Base-by-base conservation (phyloP, 2,888 invertebrate genomes). In the Timema cristinae region DNA sequence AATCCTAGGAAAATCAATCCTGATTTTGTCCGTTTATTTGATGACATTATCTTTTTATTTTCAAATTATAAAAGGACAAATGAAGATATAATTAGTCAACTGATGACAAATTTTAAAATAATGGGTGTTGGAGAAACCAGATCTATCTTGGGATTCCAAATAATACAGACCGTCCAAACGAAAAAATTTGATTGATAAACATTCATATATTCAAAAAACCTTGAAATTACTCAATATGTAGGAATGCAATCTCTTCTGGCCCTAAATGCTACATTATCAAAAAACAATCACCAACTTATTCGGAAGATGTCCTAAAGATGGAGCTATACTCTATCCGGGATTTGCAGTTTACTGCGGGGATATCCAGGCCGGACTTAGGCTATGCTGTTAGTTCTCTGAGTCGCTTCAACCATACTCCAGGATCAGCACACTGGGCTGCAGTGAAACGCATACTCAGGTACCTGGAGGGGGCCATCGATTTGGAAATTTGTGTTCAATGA, bases 301-400 rank as follows among this genome's bases (percentile, higher is more conserved):
- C 15, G 11, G 63, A 63, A 63, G 63, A 32, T 63, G 32, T n/a
- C n/a, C n/a, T n/a, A n/a, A n/a, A n/a, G n/a, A n/a, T n/a, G 32
- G 13, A 63, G 7, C 9, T 48, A 63, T 63, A 32, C 16, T 13
- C 1, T 32, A 63, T 63, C 48, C 47, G 63, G 7, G 7, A 5
- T 32, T 48, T 63, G 4, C 15, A 47, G 5, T 63, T 32, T 63
- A 48, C 63, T 63, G 16, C 32, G 5, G 47, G 48, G 2, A 48
- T 63, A 11, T 16, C 32, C 63, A 7, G 63, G 63, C 63, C 32
- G 4, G 63, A 63, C 2, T 47, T 63, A 2, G 48, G 32, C 63
- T 63, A 32, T 63, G 63, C 63, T 11, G 63, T 63, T 8, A 63
- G 63, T 13, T 63, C 5, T 32, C 47, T 63, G 13, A 63, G 6